Conservation (phyloP, 2,888 invertebrate genomes). For the Strigamia transsilvanica region DNA sequence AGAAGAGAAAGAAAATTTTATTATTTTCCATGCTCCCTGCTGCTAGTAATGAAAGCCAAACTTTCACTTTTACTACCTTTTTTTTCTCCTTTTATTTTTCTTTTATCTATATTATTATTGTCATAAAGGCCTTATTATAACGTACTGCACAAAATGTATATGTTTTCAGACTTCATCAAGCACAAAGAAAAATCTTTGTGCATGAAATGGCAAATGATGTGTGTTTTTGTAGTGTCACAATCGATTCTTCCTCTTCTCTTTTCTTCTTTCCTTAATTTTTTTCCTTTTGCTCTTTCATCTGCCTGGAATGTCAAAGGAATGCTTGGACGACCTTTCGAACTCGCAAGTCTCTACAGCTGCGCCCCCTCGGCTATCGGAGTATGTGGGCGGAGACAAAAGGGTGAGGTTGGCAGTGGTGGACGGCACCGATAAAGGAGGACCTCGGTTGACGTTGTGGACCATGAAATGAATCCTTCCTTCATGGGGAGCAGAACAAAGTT, state of each 20-base stretch:
- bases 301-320: constrained; percentile 12
- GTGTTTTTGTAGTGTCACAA: constrained; percentile 29
- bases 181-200: not conserved
- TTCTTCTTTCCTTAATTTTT: not conserved
- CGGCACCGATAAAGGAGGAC: constrained; percentile 36
- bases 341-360: constrained; percentile 22
- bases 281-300: constrained; percentile 12
- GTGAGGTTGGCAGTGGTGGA: constrained; percentile 17
- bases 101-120: not conserved
- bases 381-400: constrained; percentile 29
- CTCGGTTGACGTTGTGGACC: constrained; percentile 22
- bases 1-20: constrained; percentile 35
- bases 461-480: constrained; percentile 28
- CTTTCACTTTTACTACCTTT: not conserved
- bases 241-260: not conserved
- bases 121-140: not conserved
- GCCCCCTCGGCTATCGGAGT: constrained; percentile 7
- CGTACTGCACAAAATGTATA: not conserved
- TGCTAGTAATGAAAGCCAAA: not conserved
- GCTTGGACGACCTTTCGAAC: constrained; percentile 30
- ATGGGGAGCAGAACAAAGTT: constrained; percentile 12
- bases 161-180: constrained; percentile 20
- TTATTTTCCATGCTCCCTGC: constrained; percentile 32
- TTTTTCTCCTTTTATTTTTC: not conserved
- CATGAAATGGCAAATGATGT: constrained; percentile 20